Evolutionary conservation across 2,888 invertebrate genomes (phyloP), one percentile per base, ranked within the genome.

Genomic region (Andrena bucephala): DNA sequence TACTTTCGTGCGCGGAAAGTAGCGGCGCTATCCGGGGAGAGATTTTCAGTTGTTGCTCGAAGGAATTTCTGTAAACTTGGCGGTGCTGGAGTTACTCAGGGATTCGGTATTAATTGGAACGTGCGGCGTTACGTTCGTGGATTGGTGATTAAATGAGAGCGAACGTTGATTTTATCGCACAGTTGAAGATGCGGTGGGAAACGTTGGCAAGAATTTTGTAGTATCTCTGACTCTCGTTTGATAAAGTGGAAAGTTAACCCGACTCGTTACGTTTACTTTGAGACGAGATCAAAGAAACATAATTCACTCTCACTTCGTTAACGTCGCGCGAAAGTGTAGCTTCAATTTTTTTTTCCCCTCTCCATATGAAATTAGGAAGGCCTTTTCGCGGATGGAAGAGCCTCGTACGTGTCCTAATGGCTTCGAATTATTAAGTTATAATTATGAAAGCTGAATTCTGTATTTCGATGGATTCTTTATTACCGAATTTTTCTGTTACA

Each of bases 221-320:
- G n/a, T 36, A 50, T 27, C 29, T 8, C 6, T 5, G 75, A 10
- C 31, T 20, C 24, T 31, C 33, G 59, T 65, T 74, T 60, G 65
- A 42, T 1, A 42, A 42, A 52, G 50, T 60, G 50, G 24, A 62
- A 84, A 70, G 54, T 77, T 66, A 33, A 57, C 54, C 48, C 29
- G 20, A 52, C 20, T 29, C 57, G 65, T 52, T 66, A 50, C 72
- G 50, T 52, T 36, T 63, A 31, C 81, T 84, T 82, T 79, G 63
- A 82, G 70, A 73, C 59, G 70, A 63, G 77, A 85, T 85, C 85
- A 85, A 86, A 86, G 85, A 81, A 86, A 79, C 74, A 68, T 70
- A 81, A 84, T 85, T 85, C 79, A 52, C 81, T 77, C 66, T 81
- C 78, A 29, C 84, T 78, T 76, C 74, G 52, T 72, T 65, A 70